phyloP scores from a whole-genome alignment of 2,113 vertebrate species.

The Clupea harengus region DNA sequence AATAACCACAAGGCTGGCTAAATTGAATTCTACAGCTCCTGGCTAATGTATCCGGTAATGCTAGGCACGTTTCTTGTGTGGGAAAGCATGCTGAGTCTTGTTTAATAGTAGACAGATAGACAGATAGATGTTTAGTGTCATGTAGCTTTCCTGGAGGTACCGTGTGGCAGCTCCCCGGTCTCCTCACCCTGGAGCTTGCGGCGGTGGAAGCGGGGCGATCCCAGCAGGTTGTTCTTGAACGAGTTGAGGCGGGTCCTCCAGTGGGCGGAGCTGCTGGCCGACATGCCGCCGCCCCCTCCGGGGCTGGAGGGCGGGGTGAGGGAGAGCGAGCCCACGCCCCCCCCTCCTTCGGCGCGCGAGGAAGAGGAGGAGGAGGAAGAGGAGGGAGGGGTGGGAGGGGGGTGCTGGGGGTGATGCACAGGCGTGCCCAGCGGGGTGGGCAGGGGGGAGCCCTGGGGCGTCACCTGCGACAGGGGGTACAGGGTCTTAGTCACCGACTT shows the following conservation, averaged over 20 bases:
- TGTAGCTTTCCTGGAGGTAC: no score
- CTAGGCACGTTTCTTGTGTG: neutral
- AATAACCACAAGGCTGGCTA: neutral
- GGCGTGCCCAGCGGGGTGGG: slow-evolving; percentile 83
- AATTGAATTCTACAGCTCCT: neutral
- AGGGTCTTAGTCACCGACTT: slow-evolving; percentile 78
- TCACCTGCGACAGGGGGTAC: slow-evolving; percentile 81
- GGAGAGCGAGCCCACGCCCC: slow-evolving; percentile 72
- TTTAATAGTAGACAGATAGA: neutral
- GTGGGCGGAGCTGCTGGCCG: slow-evolving; percentile 76
- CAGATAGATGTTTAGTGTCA: neutral
- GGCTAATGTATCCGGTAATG: neutral
- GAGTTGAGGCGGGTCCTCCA: slow-evolving; percentile 92
- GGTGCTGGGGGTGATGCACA: slow-evolving; percentile 74
- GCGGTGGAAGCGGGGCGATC: slow-evolving; percentile 88
- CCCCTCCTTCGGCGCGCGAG: slow-evolving; percentile 74
- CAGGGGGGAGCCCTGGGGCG: slow-evolving; percentile 86
- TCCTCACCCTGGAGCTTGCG: slow-evolving; percentile 87
- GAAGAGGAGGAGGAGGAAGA: slow-evolving; percentile 77
- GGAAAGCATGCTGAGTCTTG: neutral
- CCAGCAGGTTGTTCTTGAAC: slow-evolving; percentile 90
- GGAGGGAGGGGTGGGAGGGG: slow-evolving; percentile 70
- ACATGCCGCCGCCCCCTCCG: slow-evolving; percentile 82
- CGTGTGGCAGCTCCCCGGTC: no score
- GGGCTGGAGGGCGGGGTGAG: slow-evolving; percentile 87